Percentiles rank a stretch among this genome's conserved stretches.
These are phyloP conservation scores for Cantharis nigra DNA, from an alignment of 2,888 invertebrate genomes.

Conservation along the genomic window DNA sequence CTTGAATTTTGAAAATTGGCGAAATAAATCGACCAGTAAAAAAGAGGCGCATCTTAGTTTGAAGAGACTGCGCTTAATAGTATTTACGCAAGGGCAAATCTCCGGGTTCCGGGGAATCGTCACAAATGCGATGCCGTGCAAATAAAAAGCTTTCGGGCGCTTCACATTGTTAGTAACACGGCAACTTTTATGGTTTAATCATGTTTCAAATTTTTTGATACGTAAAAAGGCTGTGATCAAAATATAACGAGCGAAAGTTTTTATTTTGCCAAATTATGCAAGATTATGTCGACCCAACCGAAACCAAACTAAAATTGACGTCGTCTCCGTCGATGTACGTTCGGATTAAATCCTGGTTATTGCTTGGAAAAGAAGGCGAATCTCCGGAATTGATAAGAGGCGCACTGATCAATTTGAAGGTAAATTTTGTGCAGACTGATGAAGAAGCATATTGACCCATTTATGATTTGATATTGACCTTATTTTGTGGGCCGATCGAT, in stretches of 20 bases:
- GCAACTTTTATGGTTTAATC: neutral
- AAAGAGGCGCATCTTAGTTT: slow-evolving; percentile 17
- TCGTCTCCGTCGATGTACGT: slow-evolving; percentile 44
- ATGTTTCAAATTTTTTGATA: neutral
- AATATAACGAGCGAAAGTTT: neutral
- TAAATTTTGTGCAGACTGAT: slow-evolving; percentile 16
- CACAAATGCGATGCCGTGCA: neutral
- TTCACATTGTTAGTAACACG: neutral
- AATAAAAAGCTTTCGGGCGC: slow-evolving; percentile 5
- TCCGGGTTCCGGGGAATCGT: neutral
- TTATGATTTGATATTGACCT: slow-evolving; percentile 17
- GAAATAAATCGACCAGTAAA: neutral
- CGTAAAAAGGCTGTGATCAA: neutral
- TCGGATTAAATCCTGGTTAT: slow-evolving; percentile 44
- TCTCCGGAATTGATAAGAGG: slow-evolving; percentile 41
- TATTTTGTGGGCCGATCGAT: slow-evolving; percentile 7
- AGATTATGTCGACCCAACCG: slow-evolving; percentile 39
- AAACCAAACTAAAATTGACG: slow-evolving; percentile 31
- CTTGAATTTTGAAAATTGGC: neutral
- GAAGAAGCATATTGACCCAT: slow-evolving; percentile 8
- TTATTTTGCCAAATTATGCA: slow-evolving; percentile 31
- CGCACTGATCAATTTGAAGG: slow-evolving; percentile 44
- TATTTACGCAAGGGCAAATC: slow-evolving; percentile 23
- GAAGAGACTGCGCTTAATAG: slow-evolving; percentile 21
- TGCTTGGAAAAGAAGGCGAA: slow-evolving; percentile 39